These are phyloP conservation scores for Rhyacophila evoluta DNA, from an alignment of 2,888 invertebrate genomes.

Conservation along the genomic window DNA sequence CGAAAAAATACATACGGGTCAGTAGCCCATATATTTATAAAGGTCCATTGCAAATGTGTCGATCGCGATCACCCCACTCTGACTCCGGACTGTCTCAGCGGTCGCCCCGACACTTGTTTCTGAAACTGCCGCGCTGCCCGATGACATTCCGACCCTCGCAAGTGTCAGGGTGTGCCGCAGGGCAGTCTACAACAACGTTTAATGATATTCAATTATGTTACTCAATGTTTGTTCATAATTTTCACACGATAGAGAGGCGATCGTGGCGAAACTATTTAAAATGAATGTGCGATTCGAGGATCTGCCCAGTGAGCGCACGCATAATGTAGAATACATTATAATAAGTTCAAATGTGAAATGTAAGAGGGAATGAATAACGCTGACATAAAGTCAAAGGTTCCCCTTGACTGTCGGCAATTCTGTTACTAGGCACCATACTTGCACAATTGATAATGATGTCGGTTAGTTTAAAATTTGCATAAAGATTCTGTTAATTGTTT, in stretches of 20 bases:
- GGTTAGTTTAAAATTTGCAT: no score
- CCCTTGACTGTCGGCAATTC: no score
- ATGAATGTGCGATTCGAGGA: not conserved
- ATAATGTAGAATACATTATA: not conserved
- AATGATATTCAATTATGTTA: not conserved
- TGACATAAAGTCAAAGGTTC: not conserved
- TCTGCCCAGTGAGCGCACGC: not conserved
- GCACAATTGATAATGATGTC: no score
- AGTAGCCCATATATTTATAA: constrained; percentile 71
- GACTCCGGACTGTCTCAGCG: not conserved
- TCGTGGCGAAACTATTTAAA: not conserved
- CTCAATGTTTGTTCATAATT: not conserved
- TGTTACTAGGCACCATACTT: no score
- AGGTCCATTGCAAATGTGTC: constrained; percentile 18
- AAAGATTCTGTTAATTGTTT: no score
- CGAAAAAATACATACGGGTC: constrained; percentile 74
- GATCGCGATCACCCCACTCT: not conserved
- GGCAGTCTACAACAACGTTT: not conserved
- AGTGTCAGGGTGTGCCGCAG: not conserved
- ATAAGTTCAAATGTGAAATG: not conserved
- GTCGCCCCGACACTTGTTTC: constrained; percentile 1
- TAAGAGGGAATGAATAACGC: constrained; percentile 16
- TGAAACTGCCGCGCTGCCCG: not conserved
- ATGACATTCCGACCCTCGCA: not conserved
- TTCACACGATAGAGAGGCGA: constrained; percentile 4